Conservation (phyloP, 1,140 invertebrate species). For the Eriocheir sinensis region DNA sequence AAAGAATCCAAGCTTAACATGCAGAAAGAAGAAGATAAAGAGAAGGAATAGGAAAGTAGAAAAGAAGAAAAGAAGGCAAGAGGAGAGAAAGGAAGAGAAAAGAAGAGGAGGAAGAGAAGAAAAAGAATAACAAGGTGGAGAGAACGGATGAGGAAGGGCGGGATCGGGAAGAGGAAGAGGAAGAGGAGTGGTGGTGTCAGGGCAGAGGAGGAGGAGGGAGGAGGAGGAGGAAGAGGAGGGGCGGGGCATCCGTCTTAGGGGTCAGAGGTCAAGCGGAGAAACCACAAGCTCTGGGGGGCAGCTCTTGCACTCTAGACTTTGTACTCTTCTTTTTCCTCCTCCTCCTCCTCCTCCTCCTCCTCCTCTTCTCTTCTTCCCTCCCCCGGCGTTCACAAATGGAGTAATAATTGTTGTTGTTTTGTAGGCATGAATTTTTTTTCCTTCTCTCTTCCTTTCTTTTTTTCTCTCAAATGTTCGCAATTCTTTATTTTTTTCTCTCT, state of each 20-base stretch:
- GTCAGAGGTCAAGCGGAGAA: constrained; percentile 9
- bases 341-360: background rate
- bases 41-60: background rate
- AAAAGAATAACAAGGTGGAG: too few species aligned
- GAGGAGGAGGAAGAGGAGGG: background rate
- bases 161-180: too few species aligned
- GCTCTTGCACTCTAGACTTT: background rate
- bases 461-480: too few species aligned
- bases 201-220: background rate
- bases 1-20: too few species aligned
- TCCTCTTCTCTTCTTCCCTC: background rate
- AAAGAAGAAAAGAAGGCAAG: too few species aligned
- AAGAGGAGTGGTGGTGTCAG: background rate
- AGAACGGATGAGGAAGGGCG: too few species aligned
- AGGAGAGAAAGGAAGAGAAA: too few species aligned
- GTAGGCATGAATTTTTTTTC: background rate
- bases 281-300: background rate
- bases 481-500: background rate
- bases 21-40: too few species aligned
- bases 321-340: background rate
- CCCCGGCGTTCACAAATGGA: background rate
- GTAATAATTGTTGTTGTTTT: constrained; percentile 18
- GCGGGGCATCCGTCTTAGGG: background rate
- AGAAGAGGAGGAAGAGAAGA: too few species aligned
- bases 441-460: constrained; percentile 24